Conservation (phyloP, 2,888 invertebrate species). For the Torymus aiolomorphi region DNA sequence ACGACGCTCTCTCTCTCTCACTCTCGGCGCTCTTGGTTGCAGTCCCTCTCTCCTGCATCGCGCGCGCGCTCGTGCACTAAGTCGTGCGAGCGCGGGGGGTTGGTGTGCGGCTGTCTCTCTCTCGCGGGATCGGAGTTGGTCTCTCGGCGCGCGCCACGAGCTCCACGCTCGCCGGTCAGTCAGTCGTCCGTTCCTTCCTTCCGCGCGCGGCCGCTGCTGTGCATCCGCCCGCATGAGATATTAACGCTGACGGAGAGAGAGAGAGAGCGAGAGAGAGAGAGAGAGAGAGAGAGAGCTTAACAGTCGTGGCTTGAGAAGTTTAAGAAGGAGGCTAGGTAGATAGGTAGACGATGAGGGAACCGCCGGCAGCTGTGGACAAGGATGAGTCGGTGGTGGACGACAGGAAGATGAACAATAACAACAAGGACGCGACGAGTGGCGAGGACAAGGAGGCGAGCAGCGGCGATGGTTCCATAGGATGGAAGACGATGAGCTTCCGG, state of each 20-base stretch:
- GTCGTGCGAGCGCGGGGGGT: constrained; percentile 18
- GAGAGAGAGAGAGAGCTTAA: constrained; percentile 16
- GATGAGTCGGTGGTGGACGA: not conserved
- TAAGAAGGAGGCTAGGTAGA: not conserved
- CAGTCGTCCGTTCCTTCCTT: constrained; percentile 45
- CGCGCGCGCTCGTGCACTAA: constrained; percentile 3
- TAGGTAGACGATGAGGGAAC: constrained; percentile 21
- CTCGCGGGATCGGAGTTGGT: not conserved
- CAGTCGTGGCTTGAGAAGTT: too few species aligned
- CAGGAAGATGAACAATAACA: constrained; percentile 26
- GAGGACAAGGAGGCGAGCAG: constrained; percentile 38
- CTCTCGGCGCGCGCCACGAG: constrained; percentile 26
- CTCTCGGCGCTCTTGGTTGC: constrained; percentile 4
- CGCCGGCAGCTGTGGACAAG: constrained; percentile 14
- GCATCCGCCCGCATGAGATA: constrained; percentile 10
- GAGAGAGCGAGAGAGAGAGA: constrained; percentile 3
- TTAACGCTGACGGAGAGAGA: not conserved
- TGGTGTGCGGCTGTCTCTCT: constrained; percentile 22
- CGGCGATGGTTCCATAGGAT: constrained; percentile 57
- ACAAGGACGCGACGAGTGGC: constrained; percentile 20
- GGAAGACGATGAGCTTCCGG: constrained; percentile 77
- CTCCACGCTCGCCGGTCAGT: constrained; percentile 43
- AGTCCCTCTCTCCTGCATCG: constrained; percentile 23
- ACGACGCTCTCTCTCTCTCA: constrained; percentile 28
- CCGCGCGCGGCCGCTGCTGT: constrained; percentile 15